These are phyloP conservation scores for Calephelis virginiensis DNA, from an alignment of 1,140 invertebrate genomes.

Conservation along the genomic window DNA sequence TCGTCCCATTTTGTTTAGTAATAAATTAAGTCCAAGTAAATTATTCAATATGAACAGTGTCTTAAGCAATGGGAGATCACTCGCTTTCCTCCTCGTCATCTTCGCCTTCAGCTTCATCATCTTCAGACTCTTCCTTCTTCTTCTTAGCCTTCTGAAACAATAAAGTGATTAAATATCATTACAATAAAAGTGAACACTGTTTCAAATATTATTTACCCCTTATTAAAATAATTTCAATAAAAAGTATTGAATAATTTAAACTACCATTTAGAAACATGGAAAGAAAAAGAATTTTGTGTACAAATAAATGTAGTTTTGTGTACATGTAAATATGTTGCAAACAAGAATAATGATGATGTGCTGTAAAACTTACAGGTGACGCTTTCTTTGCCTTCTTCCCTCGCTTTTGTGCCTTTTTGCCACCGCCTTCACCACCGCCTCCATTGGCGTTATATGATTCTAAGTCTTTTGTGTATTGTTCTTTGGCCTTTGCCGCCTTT, in stretches of 20 bases:
- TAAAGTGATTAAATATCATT: constrained; percentile 30
- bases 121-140: constrained; percentile 78
- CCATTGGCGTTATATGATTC: constrained; percentile 90
- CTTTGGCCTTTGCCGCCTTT: constrained; percentile 90
- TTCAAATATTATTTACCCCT: too few species aligned
- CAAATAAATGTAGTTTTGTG: too few species aligned
- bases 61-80: constrained; percentile 70
- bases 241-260: too few species aligned
- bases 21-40: constrained; percentile 80
- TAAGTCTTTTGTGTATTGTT: constrained; percentile 92
- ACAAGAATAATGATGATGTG: neutral
- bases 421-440: constrained; percentile 76
- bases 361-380: constrained; percentile 62
- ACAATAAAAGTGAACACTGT: constrained; percentile 9
- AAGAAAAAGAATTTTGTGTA: too few species aligned
- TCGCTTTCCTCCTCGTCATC: constrained; percentile 78
- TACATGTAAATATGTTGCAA: too few species aligned
- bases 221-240: too few species aligned
- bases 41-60: constrained; percentile 79
- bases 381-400: constrained; percentile 77
- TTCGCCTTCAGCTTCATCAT: constrained; percentile 73
- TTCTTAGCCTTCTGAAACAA: constrained; percentile 73
- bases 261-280: too few species aligned
- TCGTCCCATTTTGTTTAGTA: constrained; percentile 74
- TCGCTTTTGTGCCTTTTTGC: constrained; percentile 77